Evolutionary conservation across 2,113 vertebrate genomes (phyloP), one percentile per base, ranked within the genome.

Genomic region (Brachionichthys hirsutus): DNA sequence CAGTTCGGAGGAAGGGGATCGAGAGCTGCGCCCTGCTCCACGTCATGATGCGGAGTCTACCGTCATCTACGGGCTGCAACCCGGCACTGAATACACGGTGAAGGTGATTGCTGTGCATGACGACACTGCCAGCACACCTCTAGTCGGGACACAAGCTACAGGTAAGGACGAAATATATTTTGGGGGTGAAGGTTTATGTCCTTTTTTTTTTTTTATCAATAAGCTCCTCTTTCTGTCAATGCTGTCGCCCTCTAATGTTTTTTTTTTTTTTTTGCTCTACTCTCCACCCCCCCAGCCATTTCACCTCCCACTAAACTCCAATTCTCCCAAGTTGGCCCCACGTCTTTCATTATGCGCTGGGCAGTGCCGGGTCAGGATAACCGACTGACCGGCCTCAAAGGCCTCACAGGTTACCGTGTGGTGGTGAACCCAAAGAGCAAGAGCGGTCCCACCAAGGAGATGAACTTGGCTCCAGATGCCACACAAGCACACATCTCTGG

Each of bases 31-130:
- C 64, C 96, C 95, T 47, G 90, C 94, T 64, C 95, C 95, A 57
- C 88, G 87, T 47, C 91, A 91, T 44, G 93, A 95, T 66, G 95
- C 94, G 3, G 95, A 98, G 82, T 94, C 94, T 12, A 89, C 95
- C 47, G 78, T 93, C 62, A 91, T 99, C 83, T 87, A 91, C 60
- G 93, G 92, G 77, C 94, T 99, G 88, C 93, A 93, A 70, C 96
- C 96, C 0, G 97, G 96, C 84, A 96, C 95, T 54, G 97, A 99
- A 82, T 99, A 99, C 90, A 98, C 94, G 34, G 93, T 99, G 84
- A 95, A 91, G 91, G 94, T 99, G 87, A 93, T 98, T 77, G 96
- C 97, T 84, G 84, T 98, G 84, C 93, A 98, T 42, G 92, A 92
- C 80, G 92, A 89, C 81, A 94, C 93, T 57, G 92, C 94, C 87